Conservation (phyloP, 1,140 invertebrate species). For the Oryzaephilus surinamensis region DNA sequence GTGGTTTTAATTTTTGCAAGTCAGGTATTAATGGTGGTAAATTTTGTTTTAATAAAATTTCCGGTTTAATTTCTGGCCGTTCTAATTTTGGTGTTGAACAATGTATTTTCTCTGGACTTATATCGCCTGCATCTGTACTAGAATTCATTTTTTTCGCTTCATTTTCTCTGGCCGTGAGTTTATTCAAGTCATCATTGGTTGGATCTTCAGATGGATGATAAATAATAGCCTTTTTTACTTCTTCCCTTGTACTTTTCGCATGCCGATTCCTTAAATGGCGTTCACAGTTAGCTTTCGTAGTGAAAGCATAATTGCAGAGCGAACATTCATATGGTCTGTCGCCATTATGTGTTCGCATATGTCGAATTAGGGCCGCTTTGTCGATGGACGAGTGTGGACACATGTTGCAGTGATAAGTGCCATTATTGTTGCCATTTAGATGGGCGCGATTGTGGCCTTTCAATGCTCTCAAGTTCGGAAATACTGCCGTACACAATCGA, state of each 20-base stretch:
- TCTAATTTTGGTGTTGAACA: constrained; percentile 25
- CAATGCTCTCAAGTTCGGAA: constrained; percentile 77
- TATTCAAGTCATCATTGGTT: constrained; percentile 57
- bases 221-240: constrained; percentile 75
- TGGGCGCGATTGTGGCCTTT: constrained; percentile 82
- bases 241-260: constrained; percentile 69
- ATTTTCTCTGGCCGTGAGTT: constrained; percentile 41
- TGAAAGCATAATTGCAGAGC: constrained; percentile 91
- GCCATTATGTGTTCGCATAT: constrained; percentile 89
- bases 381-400: constrained; percentile 83
- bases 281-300: constrained; percentile 88
- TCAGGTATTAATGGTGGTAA: constrained; percentile 15
- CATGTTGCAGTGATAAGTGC: constrained; percentile 84
- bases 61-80: constrained; percentile 8
- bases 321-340: constrained; percentile 89
- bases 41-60: no score
- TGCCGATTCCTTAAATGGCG: constrained; percentile 84
- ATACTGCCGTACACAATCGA: constrained; percentile 69
- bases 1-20: constrained; percentile 12
- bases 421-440: constrained; percentile 52
- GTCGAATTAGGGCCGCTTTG: constrained; percentile 78
- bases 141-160: constrained; percentile 36
- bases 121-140: no score
- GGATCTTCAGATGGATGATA: constrained; percentile 77
- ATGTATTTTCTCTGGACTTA: constrained; percentile 23